Evolutionary conservation across 2,888 invertebrate genomes (phyloP).

Genomic region (Rhamphomyia laevipes): DNA sequence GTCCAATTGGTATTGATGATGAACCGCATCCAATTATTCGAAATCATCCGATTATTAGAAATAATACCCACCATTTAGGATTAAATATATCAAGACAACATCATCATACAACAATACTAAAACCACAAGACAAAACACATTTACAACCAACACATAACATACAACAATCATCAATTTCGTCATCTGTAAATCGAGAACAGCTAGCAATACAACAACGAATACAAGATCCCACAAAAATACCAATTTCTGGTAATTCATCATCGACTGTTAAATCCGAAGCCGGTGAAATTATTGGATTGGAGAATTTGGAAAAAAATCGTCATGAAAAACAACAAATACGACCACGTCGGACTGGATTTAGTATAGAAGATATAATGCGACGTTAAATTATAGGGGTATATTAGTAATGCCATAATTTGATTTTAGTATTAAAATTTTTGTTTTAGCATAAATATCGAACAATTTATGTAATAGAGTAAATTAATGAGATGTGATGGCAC

Average conservation of each 20-base stretch:
- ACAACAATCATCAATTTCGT: constrained; percentile 2
- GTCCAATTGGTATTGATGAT: constrained; percentile 26
- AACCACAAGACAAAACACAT: constrained; percentile 16
- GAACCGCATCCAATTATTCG: constrained; percentile 21
- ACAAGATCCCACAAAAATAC: constrained; percentile 1
- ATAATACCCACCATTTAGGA: constrained; percentile 16
- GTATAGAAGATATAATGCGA: constrained; percentile 85
- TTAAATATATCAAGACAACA: constrained; percentile 14
- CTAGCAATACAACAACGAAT: constrained; percentile 13
- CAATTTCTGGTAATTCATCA: not conserved
- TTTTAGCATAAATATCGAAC: too few relatives aligned
- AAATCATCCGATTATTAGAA: constrained; percentile 11
- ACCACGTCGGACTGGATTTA: constrained; percentile 71
- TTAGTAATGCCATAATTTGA: too few relatives aligned
- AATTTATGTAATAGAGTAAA: too few relatives aligned
- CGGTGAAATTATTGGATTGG: constrained; percentile 29
- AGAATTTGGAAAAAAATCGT: constrained; percentile 19
- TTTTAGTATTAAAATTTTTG: too few relatives aligned
- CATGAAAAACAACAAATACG: constrained; percentile 23
- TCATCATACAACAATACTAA: constrained; percentile 6
- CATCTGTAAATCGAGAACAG: constrained; percentile 11
- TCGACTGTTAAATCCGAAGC: constrained; percentile 37
- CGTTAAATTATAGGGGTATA: constrained; percentile 43
- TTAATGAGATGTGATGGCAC: too few relatives aligned
- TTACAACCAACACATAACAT: constrained; percentile 15